These are phyloP conservation scores for Neosilurus hyrtlii DNA, from an alignment of 2,797 vertebrate species.

Conservation along the genomic window DNA sequence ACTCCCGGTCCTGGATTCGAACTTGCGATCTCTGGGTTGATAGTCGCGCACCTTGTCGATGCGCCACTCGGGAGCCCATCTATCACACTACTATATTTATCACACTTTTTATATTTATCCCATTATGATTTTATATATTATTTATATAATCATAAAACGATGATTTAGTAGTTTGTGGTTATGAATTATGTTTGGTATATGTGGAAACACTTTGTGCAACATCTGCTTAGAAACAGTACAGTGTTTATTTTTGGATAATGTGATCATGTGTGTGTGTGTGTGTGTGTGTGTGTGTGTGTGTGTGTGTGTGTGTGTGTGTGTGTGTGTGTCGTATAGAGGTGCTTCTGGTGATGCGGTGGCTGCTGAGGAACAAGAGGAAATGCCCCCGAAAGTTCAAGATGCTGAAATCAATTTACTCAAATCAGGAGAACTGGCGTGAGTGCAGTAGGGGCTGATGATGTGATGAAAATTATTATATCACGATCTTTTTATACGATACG, in stretches of 20 bases:
- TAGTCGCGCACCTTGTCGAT: no score
- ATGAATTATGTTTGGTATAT: background rate
- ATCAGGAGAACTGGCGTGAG: slow-evolving; percentile 92
- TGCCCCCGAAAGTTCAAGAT: slow-evolving; percentile 78
- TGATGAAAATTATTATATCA: background rate
- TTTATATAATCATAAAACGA: background rate
- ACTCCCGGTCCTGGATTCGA: no score
- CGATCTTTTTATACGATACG: background rate
- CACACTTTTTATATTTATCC: no score
- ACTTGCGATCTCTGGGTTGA: no score
- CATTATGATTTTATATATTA: no score
- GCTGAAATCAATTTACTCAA: slow-evolving; percentile 87
- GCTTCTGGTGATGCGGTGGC: slow-evolving; percentile 69
- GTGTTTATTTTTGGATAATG: no score
- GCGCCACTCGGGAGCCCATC: no score
- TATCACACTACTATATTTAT: no score
- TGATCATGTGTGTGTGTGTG: no score
- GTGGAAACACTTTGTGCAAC: no score
- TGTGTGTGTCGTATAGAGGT: slow-evolving; percentile 53
- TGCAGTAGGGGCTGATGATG: background rate
- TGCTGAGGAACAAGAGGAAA: slow-evolving; percentile 78
- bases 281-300: background rate
- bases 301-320: slow-evolving; percentile 16
- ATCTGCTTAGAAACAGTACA: background rate
- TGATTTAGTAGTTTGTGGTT: background rate